Evolutionary conservation across 2,888 invertebrate genomes (phyloP).

Genomic region (Eupithecia pulchellata): DNA sequence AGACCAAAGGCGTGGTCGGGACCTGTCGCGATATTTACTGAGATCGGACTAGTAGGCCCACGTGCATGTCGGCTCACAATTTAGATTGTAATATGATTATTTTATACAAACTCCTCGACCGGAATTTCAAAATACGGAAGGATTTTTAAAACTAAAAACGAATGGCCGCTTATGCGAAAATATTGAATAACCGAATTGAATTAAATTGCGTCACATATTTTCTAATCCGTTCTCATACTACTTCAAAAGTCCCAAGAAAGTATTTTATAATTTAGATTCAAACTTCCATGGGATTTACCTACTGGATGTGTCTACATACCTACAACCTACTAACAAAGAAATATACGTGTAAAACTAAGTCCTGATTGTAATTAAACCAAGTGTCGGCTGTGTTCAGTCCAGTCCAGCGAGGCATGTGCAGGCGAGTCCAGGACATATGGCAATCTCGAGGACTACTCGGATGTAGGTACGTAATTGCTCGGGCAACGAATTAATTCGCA

Average conservation of each 20-base stretch:
- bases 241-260: not conserved
- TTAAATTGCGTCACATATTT: not conserved
- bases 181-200: not conserved
- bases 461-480: conserved; percentile 47
- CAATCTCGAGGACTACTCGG: conserved; percentile 42
- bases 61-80: not conserved
- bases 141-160: not conserved
- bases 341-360: not conserved
- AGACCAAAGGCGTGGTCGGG: not conserved
- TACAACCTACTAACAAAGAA: not conserved
- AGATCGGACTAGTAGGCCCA: not conserved
- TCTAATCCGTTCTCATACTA: not conserved
- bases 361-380: not conserved
- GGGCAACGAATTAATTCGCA: conserved; percentile 47
- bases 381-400: not conserved
- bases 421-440: conserved; percentile 44
- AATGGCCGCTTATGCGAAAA: not conserved
- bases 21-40: not conserved
- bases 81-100: not conserved
- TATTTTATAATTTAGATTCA: too few species aligned
- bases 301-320: too few species aligned
- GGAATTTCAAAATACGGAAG: not conserved
- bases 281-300: not conserved
- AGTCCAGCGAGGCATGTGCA: not conserved
- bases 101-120: not conserved